phyloP scores from a whole-genome alignment of 1,140 invertebrate genomes.

The Spodoptera litura region DNA sequence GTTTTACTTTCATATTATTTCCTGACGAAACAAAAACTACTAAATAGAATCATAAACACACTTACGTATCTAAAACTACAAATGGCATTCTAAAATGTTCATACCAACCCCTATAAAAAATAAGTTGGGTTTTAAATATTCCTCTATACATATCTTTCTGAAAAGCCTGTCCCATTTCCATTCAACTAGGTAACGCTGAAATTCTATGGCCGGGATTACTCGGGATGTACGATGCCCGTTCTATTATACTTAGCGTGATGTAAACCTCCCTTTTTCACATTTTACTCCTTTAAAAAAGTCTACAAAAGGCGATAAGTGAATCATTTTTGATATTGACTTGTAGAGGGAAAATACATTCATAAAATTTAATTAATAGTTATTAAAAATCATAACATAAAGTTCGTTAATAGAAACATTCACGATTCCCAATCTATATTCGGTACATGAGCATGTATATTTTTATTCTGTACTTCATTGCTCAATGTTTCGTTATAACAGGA shows the following conservation, averaged over 20 bases:
- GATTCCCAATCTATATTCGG: not conserved
- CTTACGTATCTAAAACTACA: constrained; percentile 14
- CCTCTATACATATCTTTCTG: constrained; percentile 27
- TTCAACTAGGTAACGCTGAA: constrained; percentile 24
- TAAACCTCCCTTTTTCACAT: not conserved
- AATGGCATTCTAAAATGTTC: constrained; percentile 16
- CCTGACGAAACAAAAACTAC: not conserved
- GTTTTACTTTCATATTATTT: no score
- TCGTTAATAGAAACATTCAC: not conserved
- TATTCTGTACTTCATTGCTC: constrained; percentile 14
- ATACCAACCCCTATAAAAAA: constrained; percentile 8
- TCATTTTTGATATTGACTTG: not conserved
- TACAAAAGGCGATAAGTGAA: constrained; percentile 16
- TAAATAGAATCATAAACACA: not conserved
- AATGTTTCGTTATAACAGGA: constrained; percentile 31
- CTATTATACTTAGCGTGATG: constrained; percentile 25
- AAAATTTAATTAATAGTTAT: not conserved
- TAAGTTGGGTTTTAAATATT: constrained; percentile 36
- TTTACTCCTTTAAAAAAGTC: constrained; percentile 1
- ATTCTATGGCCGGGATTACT: constrained; percentile 22
- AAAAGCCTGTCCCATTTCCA: constrained; percentile 36
- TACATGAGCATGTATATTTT: constrained; percentile 9
- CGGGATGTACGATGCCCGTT: constrained; percentile 14
- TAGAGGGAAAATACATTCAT: not conserved
- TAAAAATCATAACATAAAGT: not conserved